Base-by-base conservation (phyloP, 2,797 vertebrate genomes). In the Gymnothorax javanicus region DNA sequence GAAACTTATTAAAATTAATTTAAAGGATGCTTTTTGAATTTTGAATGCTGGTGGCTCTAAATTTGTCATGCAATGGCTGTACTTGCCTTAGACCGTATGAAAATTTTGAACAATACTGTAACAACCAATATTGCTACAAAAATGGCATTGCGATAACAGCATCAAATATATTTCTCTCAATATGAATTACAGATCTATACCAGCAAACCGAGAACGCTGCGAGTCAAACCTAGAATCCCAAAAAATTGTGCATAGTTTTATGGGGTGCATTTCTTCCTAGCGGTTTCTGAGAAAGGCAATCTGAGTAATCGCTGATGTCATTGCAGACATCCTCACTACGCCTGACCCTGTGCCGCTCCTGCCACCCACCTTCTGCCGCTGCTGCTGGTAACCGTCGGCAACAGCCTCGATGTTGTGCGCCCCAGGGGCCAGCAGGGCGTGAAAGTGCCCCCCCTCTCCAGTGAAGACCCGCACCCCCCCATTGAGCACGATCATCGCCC, bases 381-480 rank as follows among this genome's bases (percentile, higher is more conserved):
- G 97, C 77, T 97, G 96, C 91, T 99, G 97, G 92, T 98, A 99
- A 0, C 99, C 99, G 0, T 98, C 97, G 0, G 98, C 98, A 4
- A 97, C 95, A 0, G 95, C 98, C 87, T 97, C 96, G 85, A 99
- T 97, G 89, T 94, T 97, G 90, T 99, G 97, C 87, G 93, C 96
- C 23, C 99, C 99, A 0, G 98, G 98, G 73, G 97, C 96, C 92
- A 99, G 92, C 4, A 99, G 94, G 0, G 97, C 96, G 0, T 97
- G 98, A 93, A 99, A 99, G 93, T 97, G 97, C 9, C 99, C 99
- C 0, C 97, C 97, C 86, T 97, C 96, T 87, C 93, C 91, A 0
- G 96, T 97, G 82, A 92, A 95, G 7, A 99, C 95, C 84, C 94
- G 96, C 88, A 98, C 93, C 12, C 96, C 95, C 71, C 97, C 96